phyloP scores from a whole-genome alignment of 2,797 vertebrate species.

The Tolypeutes matacus region DNA sequence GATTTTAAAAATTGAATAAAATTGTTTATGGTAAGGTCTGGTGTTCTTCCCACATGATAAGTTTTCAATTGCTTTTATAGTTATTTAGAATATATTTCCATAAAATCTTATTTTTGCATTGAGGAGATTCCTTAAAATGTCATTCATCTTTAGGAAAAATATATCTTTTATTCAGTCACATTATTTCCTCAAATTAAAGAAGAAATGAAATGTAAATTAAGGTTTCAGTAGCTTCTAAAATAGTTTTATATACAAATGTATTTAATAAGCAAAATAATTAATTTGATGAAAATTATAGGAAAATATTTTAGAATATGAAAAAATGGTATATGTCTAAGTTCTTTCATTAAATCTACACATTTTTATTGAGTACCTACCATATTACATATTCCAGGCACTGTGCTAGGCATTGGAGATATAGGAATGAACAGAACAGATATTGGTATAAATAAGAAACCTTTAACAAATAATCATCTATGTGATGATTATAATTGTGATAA shows the following conservation, averaged over 20 bases:
- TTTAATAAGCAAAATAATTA: neutral
- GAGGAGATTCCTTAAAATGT: neutral
- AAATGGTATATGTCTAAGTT: neutral
- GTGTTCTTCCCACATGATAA: neutral
- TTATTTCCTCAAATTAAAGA: neutral
- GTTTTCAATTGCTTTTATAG: neutral
- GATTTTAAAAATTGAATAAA: neutral
- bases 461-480: neutral
- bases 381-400: neutral
- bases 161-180: neutral
- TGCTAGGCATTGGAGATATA: neutral
- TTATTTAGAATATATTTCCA: neutral
- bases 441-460: neutral
- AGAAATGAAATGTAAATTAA: neutral
- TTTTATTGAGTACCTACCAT: neutral
- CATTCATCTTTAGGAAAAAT: neutral
- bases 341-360: neutral
- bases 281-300: neutral
- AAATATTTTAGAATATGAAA: neutral
- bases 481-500: neutral
- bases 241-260: neutral
- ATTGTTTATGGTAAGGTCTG: neutral
- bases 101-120: neutral
- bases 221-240: neutral
- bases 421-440: neutral